phyloP scores from a whole-genome alignment of 2,113 vertebrate genomes.

The Neolamprologus kungweensis region DNA sequence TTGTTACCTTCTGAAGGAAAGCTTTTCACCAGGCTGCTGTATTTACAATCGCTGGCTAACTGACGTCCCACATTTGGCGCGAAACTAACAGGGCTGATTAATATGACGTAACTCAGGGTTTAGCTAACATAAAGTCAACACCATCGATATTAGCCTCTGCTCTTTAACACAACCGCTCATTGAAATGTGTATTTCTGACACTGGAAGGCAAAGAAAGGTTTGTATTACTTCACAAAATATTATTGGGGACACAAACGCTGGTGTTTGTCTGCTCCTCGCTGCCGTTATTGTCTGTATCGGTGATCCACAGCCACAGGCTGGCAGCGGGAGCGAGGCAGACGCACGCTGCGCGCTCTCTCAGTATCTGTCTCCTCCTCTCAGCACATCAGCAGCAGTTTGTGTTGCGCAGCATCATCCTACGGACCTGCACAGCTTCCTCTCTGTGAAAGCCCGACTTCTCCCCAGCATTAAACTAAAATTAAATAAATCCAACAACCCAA shows the following conservation, averaged over 20 bases:
- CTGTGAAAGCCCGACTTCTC: not conserved
- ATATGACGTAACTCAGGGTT: not conserved
- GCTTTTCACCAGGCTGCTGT: not conserved
- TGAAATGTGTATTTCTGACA: not conserved
- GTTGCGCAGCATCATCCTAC: conserved; percentile 40
- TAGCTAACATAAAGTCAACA: not conserved
- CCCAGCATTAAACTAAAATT: not conserved
- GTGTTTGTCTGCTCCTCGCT: not conserved
- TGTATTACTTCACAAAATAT: not conserved
- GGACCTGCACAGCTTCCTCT: conserved; percentile 33
- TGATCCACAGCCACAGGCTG: not conserved
- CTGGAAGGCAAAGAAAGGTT: not conserved
- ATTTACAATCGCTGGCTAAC: not conserved
- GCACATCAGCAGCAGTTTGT: conserved; percentile 36
- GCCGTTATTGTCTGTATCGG: not conserved
- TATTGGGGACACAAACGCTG: not conserved
- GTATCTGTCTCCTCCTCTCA: conserved; percentile 35
- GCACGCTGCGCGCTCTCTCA: not conserved
- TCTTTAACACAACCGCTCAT: not conserved
- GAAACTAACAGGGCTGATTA: not conserved
- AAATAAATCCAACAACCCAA: not conserved
- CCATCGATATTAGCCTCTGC: not conserved
- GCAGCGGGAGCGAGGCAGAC: not conserved
- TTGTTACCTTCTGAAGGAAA: not conserved
- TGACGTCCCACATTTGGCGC: not conserved